Percentiles rank a stretch among this genome's conserved stretches.
Evolutionary conservation across 2,888 invertebrate genomes (phyloP).

Genomic region (Mythimna vitellina): DNA sequence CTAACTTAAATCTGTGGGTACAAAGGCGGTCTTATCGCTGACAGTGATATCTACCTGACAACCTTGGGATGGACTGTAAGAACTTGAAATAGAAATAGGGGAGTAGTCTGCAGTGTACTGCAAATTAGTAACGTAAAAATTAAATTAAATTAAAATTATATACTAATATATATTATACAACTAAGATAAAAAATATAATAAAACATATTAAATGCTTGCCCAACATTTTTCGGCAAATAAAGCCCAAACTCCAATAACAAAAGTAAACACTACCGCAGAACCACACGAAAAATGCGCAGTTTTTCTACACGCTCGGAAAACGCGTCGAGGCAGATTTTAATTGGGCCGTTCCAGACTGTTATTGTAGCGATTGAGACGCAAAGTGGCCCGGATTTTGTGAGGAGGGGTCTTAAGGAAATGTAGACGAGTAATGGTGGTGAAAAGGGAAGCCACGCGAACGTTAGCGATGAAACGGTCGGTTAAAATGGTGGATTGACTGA

Average conservation of each 20-base stretch:
- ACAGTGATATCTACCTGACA: too few relatives aligned
- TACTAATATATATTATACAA: too few relatives aligned
- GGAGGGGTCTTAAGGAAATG: constrained; percentile 53
- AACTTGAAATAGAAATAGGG: too few relatives aligned
- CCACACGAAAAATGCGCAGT: constrained; percentile 28
- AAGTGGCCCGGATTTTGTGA: constrained; percentile 51
- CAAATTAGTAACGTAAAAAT: too few relatives aligned
- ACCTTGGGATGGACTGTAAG: too few relatives aligned
- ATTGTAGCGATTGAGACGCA: constrained; percentile 62
- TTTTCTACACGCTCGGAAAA: constrained; percentile 41
- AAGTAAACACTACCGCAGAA: constrained; percentile 39
- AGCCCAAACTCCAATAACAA: constrained; percentile 34
- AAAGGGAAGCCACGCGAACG: constrained; percentile 23
- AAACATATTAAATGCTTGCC: background rate
- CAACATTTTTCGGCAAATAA: background rate
- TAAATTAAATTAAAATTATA: too few relatives aligned
- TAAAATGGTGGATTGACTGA: background rate
- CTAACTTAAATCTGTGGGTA: too few relatives aligned
- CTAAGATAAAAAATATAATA: background rate
- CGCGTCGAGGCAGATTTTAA: constrained; percentile 62
- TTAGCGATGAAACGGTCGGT: constrained; percentile 17
- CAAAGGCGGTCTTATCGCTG: too few relatives aligned
- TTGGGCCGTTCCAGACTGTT: constrained; percentile 63
- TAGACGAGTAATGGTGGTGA: constrained; percentile 37
- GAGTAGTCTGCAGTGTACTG: too few relatives aligned